Evolutionary conservation across 2,888 invertebrate genomes (phyloP).

Genomic region (Cephus rjabovi): DNA sequence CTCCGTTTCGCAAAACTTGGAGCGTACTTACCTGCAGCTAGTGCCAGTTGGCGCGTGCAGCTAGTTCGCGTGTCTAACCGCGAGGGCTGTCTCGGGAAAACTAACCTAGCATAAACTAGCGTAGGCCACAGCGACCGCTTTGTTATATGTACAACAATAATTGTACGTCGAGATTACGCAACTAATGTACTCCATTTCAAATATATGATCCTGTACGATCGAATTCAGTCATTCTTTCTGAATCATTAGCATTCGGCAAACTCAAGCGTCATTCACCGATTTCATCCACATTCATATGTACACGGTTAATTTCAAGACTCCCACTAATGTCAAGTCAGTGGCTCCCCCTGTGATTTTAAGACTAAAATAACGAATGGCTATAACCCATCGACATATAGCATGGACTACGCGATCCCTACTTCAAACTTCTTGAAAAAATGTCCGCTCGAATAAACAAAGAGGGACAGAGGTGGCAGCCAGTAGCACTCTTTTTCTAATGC

Average conservation of each 20-base stretch:
- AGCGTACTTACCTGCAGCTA: background rate
- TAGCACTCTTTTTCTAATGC: no score
- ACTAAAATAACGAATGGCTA: background rate
- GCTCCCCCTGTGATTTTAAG: background rate
- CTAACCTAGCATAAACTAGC: background rate
- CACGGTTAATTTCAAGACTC: background rate
- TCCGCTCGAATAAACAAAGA: no score
- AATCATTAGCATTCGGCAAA: background rate
- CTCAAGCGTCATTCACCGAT: background rate
- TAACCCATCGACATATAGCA: no score
- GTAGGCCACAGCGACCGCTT: background rate
- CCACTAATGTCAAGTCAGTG: background rate
- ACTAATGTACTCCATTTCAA: background rate
- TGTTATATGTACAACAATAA: background rate
- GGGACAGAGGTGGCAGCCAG: no score
- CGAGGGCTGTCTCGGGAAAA: constrained; percentile 6
- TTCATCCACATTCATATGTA: background rate
- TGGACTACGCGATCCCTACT: no score
- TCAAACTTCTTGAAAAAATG: no score
- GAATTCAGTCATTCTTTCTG: background rate
- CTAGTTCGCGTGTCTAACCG: constrained; percentile 3
- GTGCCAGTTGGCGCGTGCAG: constrained; percentile 6
- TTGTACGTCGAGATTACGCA: background rate
- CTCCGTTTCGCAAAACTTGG: constrained; percentile 11
- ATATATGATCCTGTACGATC: background rate